Percentiles rank a stretch among this genome's conserved stretches.
Evolutionary conservation across 2,888 invertebrate genomes (phyloP).

Genomic region (Plemyria rubiginata): DNA sequence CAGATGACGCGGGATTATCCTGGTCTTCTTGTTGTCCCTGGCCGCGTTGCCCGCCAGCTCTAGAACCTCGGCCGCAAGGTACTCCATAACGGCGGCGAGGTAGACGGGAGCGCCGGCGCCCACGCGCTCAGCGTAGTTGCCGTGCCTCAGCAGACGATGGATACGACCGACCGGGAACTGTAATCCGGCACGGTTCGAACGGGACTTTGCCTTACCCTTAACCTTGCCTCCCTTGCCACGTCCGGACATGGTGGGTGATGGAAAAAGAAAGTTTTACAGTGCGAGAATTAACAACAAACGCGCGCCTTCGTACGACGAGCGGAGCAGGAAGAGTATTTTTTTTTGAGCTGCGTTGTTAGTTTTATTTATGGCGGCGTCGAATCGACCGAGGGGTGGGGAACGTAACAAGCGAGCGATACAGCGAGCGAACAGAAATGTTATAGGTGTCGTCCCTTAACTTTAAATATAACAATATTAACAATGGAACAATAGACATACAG

Average conservation of each 20-base stretch:
- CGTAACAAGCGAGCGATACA: not conserved
- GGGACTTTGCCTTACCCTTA: conserved; percentile 26
- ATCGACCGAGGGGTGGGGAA: not conserved
- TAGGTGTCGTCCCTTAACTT: too few relatives aligned
- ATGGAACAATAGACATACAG: too few relatives aligned
- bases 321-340: not conserved
- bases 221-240: not conserved
- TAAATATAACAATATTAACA: too few relatives aligned
- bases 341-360: not conserved
- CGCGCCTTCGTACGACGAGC: not conserved
- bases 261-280: too few relatives aligned
- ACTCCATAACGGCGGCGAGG: conserved; percentile 86
- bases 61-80: conserved; percentile 80
- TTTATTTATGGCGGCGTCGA: not conserved
- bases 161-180: conserved; percentile 82
- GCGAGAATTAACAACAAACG: not conserved
- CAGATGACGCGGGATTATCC: conserved; percentile 52
- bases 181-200: conserved; percentile 80
- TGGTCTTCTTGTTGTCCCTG: conserved; percentile 84
- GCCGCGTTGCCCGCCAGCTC: conserved; percentile 78
- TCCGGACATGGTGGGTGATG: not conserved
- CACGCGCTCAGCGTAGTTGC: conserved; percentile 79
- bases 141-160: conserved; percentile 79
- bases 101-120: conserved; percentile 71
- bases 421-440: not conserved